phyloP scores from a whole-genome alignment of 2,113 vertebrate species.

The Pseudonaja textilis region DNA sequence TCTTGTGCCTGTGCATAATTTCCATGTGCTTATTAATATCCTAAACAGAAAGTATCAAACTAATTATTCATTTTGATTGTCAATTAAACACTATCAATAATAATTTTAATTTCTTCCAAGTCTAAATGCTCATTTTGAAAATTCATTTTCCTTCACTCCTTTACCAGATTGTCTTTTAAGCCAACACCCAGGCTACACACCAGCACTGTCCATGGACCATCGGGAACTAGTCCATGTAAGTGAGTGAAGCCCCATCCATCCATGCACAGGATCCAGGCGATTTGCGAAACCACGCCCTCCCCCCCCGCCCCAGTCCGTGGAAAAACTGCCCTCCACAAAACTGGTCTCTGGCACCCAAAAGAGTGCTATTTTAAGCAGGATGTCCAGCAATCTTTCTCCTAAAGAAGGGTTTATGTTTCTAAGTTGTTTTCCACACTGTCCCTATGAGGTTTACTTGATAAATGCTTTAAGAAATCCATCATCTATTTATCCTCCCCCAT shows the following conservation, averaged over 20 bases:
- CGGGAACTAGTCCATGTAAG: not conserved
- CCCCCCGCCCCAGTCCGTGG: not conserved
- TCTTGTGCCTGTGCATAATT: not conserved
- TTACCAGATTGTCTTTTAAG: not conserved
- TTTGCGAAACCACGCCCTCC: no score
- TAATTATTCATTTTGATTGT: not conserved
- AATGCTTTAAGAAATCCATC: not conserved
- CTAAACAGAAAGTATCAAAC: not conserved
- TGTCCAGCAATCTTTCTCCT: not conserved
- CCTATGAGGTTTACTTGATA: not conserved
- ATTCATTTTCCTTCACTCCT: not conserved
- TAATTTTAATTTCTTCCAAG: not conserved
- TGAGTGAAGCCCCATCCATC: not conserved
- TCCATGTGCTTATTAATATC: not conserved
- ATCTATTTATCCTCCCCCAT: not conserved
- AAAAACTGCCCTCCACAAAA: not conserved
- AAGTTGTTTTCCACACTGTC: not conserved
- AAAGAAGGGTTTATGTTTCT: not conserved
- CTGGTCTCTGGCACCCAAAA: no score
- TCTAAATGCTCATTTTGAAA: not conserved
- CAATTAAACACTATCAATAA: not conserved
- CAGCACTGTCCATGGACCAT: not conserved
- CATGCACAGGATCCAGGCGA: not conserved
- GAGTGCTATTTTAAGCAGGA: not conserved
- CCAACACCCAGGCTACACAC: not conserved